phyloP scores from a whole-genome alignment of 2,113 vertebrate genomes.

The Plotosus lineatus region DNA sequence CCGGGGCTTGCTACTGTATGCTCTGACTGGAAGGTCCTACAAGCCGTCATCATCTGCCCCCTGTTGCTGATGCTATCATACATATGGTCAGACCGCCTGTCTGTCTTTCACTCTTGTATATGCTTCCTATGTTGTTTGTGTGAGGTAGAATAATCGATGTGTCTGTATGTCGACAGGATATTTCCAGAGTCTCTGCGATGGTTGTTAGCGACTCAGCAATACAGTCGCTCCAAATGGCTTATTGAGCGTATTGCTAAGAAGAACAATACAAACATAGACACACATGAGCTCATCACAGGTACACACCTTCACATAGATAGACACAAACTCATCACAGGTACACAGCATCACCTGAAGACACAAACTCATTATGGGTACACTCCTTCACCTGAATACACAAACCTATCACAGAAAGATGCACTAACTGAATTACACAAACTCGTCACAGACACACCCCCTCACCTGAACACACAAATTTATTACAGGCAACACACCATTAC shows the following conservation, averaged over 20 bases:
- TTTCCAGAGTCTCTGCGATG: slow-evolving; percentile 97
- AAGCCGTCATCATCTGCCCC: slow-evolving; percentile 91
- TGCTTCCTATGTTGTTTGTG: no score
- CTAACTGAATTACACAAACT: no score
- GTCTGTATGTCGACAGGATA: slow-evolving; percentile 70
- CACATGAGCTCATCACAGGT: slow-evolving; percentile 86
- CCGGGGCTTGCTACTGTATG: slow-evolving; percentile 89
- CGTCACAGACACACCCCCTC: no score
- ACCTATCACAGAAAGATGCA: neutral
- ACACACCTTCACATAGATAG: neutral
- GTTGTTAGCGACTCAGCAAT: slow-evolving; percentile 94
- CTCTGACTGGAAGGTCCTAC: slow-evolving; percentile 90
- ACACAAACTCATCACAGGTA: neutral
- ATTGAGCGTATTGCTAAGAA: slow-evolving; percentile 84
- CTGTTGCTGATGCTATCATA: slow-evolving; percentile 92
- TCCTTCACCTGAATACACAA: neutral
- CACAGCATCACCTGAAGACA: neutral
- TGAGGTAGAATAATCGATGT: neutral
- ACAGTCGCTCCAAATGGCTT: slow-evolving; percentile 83
- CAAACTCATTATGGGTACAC: neutral
- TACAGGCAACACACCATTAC: neutral
- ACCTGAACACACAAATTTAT: neutral
- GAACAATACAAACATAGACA: slow-evolving; percentile 77
- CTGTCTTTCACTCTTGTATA: neutral
- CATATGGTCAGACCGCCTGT: slow-evolving; percentile 81